Evolutionary conservation across 2,888 invertebrate species (phyloP), one percentile per base, ranked within the genome.

Genomic region (Syrista parreyssii): DNA sequence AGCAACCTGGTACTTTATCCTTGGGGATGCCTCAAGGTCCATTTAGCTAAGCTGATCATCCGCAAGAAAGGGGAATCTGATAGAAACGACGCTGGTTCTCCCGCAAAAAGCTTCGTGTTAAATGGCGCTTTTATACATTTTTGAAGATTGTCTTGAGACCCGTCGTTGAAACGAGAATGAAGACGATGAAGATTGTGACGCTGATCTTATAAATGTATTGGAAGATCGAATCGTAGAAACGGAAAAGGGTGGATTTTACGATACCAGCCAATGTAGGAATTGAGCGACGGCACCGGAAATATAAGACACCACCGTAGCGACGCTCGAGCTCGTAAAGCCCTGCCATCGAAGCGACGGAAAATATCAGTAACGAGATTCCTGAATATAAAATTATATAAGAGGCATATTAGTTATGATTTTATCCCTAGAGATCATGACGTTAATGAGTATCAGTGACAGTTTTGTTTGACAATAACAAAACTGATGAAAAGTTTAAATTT

Each of bases 21-120:
- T 55, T 55, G 2, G 55, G 74, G 76, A 76, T 81, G 68, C 75
- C 76, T 75, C 34, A 31, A 32, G 74, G 33, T 75, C 78, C 76
- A 76, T 79, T 79, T 68, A 76, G 76, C 76, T 78, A 75, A 81
- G 79, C 78, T 75, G 76, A 77, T 79, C 76, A 78, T 73, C 34
- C 69, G 68, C 33, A 55, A 55, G 55, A 55, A 55, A 55, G 55
- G 55, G 55, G 55, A 55, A 23, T 55, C 55, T 55, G 23, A 55
- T 55, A 23, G 55, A 23, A 55, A 23, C 55, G 55, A 55, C 23
- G 55, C 55, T 55, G 55, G 23, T 23, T 55, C 9, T 15, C 55
- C 55, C 55, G 55, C 55, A 55, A 9, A 55, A 55, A 55, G 55
- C 23, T 55, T 23, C 55, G 55, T 55, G 6, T 55, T 55, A 9